Conservation (phyloP, 1,140 invertebrate species). For the Eciton burchellii region DNA sequence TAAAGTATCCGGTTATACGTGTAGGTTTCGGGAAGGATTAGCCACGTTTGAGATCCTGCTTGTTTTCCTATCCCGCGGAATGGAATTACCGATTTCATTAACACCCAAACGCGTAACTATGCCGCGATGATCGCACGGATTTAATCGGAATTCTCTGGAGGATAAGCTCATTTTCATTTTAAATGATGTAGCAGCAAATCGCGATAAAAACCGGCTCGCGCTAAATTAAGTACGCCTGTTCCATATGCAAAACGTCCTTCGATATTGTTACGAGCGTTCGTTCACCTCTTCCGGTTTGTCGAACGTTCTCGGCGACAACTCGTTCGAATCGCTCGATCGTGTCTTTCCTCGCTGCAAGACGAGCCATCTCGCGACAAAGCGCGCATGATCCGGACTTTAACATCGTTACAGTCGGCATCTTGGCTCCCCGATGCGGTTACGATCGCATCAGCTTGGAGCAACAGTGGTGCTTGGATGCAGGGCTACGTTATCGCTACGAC, state of each 20-base stretch:
- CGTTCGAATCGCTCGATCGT: not conserved
- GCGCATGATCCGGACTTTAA: not conserved
- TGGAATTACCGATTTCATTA: not conserved
- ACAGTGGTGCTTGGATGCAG: no score
- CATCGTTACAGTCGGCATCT: not conserved
- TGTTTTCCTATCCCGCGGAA: not conserved
- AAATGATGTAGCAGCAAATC: constrained; percentile 3
- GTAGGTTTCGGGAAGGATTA: not conserved
- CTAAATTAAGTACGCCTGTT: constrained; percentile 55
- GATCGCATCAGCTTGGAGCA: no score
- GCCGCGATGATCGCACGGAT: not conserved
- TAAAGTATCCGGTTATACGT: not conserved
- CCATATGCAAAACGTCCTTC: constrained; percentile 28
- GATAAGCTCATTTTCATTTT: constrained; percentile 25
- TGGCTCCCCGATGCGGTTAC: constrained; percentile 20
- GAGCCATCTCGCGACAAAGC: not conserved
- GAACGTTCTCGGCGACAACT: constrained; percentile 35
- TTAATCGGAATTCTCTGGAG: not conserved
- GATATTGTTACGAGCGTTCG: constrained; percentile 14
- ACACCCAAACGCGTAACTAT: not conserved
- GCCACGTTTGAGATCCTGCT: not conserved
- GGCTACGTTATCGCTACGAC: no score
- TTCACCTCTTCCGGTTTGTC: constrained; percentile 52
- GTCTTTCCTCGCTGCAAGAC: not conserved
- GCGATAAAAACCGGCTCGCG: not conserved